Evolutionary conservation across 2,797 vertebrate species (phyloP).

Genomic region (Schizothorax lantsangensis): DNA sequence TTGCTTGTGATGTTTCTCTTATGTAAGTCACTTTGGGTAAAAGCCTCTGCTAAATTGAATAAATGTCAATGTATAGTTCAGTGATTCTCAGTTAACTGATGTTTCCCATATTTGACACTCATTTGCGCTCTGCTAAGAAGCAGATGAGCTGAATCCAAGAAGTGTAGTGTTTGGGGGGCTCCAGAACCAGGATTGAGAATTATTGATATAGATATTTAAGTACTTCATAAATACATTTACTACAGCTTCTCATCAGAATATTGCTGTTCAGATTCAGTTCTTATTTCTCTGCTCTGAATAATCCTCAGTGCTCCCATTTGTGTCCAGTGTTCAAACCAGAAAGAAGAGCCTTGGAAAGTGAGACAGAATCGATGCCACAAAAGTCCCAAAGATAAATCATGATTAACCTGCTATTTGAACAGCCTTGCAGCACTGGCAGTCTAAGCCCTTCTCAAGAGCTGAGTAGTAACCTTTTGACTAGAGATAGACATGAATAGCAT

Average conservation of each 20-base stretch:
- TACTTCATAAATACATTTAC: not conserved
- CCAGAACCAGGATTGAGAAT: not conserved
- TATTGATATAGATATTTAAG: not conserved
- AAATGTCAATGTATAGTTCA: not conserved
- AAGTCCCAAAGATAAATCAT: conserved; percentile 46
- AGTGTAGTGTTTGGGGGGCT: not conserved
- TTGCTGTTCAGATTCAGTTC: not conserved
- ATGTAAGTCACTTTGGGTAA: not conserved
- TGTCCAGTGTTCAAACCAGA: conserved; percentile 37
- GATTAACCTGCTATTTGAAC: conserved; percentile 49
- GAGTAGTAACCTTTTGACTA: conserved; percentile 33
- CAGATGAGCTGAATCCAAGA: not conserved
- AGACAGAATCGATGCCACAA: conserved; percentile 27
- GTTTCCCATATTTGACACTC: not conserved
- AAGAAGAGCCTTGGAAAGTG: conserved; percentile 27
- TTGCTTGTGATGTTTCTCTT: not conserved
- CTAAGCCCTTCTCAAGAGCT: conserved; percentile 31
- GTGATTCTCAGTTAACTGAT: not conserved
- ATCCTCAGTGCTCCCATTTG: conserved; percentile 9
- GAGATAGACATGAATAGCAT: conserved; percentile 9
- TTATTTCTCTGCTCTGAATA: conserved; percentile 17
- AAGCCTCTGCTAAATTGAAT: not conserved
- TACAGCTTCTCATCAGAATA: not conserved
- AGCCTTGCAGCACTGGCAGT: conserved; percentile 19
- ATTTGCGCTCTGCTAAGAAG: not conserved